A percentile compares a stretch with the other conserved stretches of the same genome.
These are phyloP conservation scores for Ceuthmochares aereus DNA, from an alignment of 2,113 vertebrate species.

Conservation along the genomic window DNA sequence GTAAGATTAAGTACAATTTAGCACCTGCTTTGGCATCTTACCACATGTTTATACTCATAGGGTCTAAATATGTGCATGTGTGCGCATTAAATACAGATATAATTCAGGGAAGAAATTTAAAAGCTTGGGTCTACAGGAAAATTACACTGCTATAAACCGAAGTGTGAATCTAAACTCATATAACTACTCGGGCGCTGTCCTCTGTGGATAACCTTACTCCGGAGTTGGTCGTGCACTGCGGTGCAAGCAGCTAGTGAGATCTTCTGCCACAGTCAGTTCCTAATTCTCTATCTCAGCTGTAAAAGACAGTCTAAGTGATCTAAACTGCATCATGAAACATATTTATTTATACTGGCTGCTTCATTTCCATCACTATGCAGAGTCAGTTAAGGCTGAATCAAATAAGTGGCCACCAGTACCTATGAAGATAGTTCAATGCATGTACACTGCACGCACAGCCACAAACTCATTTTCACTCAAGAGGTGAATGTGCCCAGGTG, in stretches of 20 bases:
- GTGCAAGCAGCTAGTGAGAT: background rate
- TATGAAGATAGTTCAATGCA: background rate
- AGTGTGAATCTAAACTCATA: background rate
- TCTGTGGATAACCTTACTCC: background rate
- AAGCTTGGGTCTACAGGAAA: background rate
- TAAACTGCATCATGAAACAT: background rate
- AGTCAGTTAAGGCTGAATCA: background rate
- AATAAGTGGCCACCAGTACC: background rate
- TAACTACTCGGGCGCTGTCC: background rate
- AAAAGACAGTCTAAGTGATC: background rate
- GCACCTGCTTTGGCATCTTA: background rate
- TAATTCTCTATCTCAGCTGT: background rate
- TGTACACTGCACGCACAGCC: background rate
- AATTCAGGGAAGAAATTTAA: background rate
- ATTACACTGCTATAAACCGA: background rate
- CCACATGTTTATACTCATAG: background rate
- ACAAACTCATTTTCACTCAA: background rate
- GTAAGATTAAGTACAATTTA: background rate
- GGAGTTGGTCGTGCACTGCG: accelerated
- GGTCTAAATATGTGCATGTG: background rate
- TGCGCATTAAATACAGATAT: background rate
- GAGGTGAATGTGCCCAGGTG: background rate
- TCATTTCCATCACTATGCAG: background rate
- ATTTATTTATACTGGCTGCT: conserved; percentile 13
- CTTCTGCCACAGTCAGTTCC: background rate